phyloP scores from a whole-genome alignment of 1,140 invertebrate genomes.

The Hyles euphorbiae region DNA sequence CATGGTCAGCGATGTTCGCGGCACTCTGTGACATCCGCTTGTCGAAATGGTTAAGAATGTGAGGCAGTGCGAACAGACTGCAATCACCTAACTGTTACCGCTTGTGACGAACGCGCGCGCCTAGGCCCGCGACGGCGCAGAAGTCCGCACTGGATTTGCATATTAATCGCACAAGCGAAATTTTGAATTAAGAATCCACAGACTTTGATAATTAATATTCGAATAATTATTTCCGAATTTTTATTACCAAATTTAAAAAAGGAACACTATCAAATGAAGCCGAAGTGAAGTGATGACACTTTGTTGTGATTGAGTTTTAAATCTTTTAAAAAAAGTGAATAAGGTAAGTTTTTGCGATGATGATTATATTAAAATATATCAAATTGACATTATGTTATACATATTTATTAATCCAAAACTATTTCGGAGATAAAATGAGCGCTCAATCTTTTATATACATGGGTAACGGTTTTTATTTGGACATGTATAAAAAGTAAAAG shows the following conservation, averaged over 20 bases:
- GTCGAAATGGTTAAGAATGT: conserved; percentile 57
- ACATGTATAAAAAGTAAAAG: no score
- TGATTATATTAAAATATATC: background rate
- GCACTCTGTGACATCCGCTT: conserved; percentile 43
- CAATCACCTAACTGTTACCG: conserved; percentile 54
- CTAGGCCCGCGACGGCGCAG: conserved; percentile 17
- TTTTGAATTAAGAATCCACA: conserved; percentile 1
- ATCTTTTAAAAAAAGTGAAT: conserved; percentile 13
- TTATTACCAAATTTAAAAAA: background rate
- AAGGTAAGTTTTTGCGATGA: conserved; percentile 24
- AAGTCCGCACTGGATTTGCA: conserved; percentile 29
- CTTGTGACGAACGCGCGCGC: conserved; percentile 49
- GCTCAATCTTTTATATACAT: no score
- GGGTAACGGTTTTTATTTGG: no score
- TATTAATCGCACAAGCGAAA: conserved; percentile 19
- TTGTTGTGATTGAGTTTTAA: conserved; percentile 47
- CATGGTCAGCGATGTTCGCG: conserved; percentile 23
- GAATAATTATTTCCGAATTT: conserved; percentile 1
- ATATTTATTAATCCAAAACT: no score
- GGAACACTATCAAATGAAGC: conserved; percentile 13
- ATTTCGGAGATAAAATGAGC: no score
- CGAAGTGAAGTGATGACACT: conserved; percentile 37
- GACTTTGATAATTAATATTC: background rate
- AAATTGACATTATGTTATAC: background rate
- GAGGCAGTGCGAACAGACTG: conserved; percentile 43